Percentiles rank a stretch among this genome's conserved stretches.
phyloP scores from a whole-genome alignment of 2,797 vertebrate genomes.

The Okamejei kenojei region DNA sequence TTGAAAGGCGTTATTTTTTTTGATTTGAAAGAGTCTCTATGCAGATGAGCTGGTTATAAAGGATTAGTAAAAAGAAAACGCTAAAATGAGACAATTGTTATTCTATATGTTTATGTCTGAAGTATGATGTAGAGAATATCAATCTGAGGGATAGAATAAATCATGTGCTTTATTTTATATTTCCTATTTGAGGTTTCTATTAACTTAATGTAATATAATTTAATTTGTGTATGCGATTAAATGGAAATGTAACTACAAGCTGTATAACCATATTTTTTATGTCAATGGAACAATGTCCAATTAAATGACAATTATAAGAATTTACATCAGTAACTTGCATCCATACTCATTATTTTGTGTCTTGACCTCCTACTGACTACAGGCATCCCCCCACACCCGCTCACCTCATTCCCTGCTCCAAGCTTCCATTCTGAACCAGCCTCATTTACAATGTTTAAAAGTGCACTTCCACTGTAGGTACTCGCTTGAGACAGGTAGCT shows the following conservation, averaged over 20 bases:
- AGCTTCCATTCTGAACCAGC: neutral
- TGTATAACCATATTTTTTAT: conserved; percentile 7
- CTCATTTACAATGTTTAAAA: neutral
- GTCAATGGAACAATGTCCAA: neutral
- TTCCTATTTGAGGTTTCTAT: conserved; percentile 1
- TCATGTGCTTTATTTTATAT: conserved; percentile 5
- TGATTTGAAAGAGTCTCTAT: conserved; percentile 11
- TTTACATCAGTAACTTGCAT: neutral
- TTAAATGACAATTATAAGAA: neutral
- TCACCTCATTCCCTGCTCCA: too few species aligned
- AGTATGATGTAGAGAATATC: neutral
- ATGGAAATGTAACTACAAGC: neutral
- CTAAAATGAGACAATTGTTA: neutral
- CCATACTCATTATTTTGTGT: neutral
- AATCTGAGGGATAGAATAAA: conserved; percentile 4
- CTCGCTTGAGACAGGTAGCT: neutral
- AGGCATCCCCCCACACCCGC: too few species aligned
- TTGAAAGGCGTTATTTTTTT: conserved; percentile 21
- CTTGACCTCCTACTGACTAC: neutral
- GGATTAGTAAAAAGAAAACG: neutral
- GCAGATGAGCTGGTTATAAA: neutral
- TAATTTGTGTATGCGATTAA: conserved; percentile 26
- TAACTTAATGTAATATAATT: conserved; percentile 31
- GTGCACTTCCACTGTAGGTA: neutral
- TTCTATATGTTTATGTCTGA: neutral